A percentile compares a stretch with the other conserved stretches of the same genome.
These are phyloP conservation scores for Stictonetta naevosa DNA, from an alignment of 2,113 vertebrate species.

Conservation along the genomic window DNA sequence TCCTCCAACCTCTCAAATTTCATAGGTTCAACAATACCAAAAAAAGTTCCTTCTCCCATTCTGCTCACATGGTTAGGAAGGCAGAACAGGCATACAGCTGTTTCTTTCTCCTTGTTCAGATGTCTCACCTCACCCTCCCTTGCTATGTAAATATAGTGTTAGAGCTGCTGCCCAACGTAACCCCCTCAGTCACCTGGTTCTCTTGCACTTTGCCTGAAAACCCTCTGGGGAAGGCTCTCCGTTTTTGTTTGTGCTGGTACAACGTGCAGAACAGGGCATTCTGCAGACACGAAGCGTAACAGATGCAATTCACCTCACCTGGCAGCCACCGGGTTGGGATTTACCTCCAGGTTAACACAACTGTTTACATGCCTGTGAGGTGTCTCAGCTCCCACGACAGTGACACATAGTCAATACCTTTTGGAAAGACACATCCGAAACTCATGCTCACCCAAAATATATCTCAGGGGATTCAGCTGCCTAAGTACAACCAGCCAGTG, in stretches of 20 bases:
- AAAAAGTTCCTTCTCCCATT: background rate
- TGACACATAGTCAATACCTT: background rate
- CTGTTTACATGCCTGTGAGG: background rate
- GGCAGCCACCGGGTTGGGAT: background rate
- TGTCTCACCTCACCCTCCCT: background rate
- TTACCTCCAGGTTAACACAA: background rate
- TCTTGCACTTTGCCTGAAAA: background rate
- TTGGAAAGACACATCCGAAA: background rate
- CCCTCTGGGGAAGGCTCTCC: background rate
- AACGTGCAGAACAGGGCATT: background rate
- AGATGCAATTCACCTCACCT: background rate
- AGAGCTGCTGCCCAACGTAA: background rate
- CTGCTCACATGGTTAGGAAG: background rate
- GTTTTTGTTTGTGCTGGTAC: background rate
- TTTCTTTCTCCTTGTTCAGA: background rate
- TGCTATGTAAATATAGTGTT: background rate
- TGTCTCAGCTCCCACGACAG: background rate
- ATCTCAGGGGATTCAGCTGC: background rate
- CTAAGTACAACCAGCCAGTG: background rate
- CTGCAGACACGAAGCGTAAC: background rate
- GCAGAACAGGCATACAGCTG: background rate
- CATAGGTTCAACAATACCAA: background rate
- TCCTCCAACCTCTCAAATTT: background rate
- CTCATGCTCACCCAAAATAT: background rate
- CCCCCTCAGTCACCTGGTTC: background rate